Evolutionary conservation across 2,888 invertebrate species (phyloP).

Genomic region (Rhagonycha lutea): DNA sequence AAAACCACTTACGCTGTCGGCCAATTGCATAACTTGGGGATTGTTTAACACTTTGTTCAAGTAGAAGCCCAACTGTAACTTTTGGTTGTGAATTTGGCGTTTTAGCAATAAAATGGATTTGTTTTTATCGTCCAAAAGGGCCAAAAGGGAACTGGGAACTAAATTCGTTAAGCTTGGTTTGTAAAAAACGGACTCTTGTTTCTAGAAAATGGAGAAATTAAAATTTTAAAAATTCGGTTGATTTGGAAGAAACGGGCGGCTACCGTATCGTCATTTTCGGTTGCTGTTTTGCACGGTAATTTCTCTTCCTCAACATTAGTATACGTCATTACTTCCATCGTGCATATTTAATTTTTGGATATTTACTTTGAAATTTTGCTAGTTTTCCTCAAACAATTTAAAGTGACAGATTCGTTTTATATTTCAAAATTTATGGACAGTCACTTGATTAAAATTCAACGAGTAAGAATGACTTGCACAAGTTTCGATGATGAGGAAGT

Average conservation of each 20-base stretch:
- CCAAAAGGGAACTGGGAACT: constrained; percentile 8
- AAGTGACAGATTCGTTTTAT: neutral
- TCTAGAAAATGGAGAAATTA: neutral
- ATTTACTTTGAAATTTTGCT: neutral
- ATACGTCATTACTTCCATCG: neutral
- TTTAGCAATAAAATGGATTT: constrained; percentile 40
- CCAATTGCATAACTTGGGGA: constrained; percentile 39
- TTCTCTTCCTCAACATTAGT: neutral
- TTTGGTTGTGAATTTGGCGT: constrained; percentile 45
- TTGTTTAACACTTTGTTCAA: constrained; percentile 39
- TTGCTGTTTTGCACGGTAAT: neutral
- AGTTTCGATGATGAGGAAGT: neutral
- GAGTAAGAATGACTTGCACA: neutral
- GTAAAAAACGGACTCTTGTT: neutral
- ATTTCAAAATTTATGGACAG: neutral
- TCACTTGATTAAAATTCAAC: neutral
- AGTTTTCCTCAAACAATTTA: neutral
- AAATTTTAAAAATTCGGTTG: neutral
- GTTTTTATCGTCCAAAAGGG: constrained; percentile 46
- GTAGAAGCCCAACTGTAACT: constrained; percentile 46
- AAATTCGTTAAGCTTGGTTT: neutral
- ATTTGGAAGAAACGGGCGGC: too few species aligned
- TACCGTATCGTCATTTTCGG: neutral
- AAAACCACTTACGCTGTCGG: constrained; percentile 39
- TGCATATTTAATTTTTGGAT: neutral